Conservation (phyloP, 2,113 vertebrate genomes). For the Cyanoderma ruficeps region DNA sequence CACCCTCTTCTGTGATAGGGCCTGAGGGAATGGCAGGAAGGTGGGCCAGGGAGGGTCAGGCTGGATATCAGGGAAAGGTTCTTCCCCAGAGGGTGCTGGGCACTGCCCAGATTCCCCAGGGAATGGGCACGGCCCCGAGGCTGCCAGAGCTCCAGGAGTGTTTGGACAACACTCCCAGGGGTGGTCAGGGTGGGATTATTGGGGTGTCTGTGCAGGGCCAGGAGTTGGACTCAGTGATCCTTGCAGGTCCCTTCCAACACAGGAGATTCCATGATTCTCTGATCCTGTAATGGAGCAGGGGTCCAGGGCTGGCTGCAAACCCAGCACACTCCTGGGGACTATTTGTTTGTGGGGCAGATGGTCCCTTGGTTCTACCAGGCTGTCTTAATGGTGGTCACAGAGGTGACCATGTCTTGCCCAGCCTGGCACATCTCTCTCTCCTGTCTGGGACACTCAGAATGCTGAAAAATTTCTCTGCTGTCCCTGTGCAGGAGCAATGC, state of each 20-base stretch:
- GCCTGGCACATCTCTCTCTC: not conserved
- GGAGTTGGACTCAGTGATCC: not conserved
- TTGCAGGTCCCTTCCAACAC: not conserved
- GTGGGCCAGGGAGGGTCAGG: fast-evolving
- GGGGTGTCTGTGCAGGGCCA: not conserved
- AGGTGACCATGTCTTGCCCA: not conserved
- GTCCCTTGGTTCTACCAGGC: not conserved
- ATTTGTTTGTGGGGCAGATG: not conserved
- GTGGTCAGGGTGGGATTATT: not conserved
- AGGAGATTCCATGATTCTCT: not conserved
- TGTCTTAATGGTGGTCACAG: too few species aligned
- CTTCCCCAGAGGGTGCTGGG: not conserved
- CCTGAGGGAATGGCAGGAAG: not conserved
- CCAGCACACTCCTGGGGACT: not conserved
- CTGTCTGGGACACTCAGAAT: not conserved
- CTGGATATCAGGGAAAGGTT: not conserved
- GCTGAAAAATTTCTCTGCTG: not conserved
- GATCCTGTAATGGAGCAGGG: not conserved
- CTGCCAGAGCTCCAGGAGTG: not conserved
- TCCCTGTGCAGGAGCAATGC: not conserved
- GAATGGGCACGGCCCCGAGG: not conserved
- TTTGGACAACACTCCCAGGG: fast-evolving
- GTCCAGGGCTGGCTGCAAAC: too few species aligned
- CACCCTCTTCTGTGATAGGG: not conserved
- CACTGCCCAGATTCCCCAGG: not conserved